phyloP scores from a whole-genome alignment of 2,113 vertebrate species.

The Lutjanus erythropterus region DNA sequence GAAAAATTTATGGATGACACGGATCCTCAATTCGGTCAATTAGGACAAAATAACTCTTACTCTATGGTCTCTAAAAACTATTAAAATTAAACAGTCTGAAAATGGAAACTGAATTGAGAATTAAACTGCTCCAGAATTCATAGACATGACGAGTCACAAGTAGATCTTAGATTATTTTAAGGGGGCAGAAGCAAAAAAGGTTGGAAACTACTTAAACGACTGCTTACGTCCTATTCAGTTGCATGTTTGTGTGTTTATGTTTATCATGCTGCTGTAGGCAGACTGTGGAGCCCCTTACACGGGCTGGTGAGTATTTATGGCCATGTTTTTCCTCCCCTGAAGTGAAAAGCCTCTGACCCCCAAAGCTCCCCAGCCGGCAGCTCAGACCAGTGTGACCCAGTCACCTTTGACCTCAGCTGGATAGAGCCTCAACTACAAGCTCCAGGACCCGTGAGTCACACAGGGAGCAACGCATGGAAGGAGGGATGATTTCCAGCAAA shows the following conservation, averaged over 20 bases:
- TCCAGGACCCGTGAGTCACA: conserved; percentile 48
- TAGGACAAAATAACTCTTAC: too few relatives aligned
- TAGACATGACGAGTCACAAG: background rate
- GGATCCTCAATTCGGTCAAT: too few relatives aligned
- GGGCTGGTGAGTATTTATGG: conserved; percentile 11
- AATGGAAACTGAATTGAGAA: background rate
- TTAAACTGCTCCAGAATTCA: background rate
- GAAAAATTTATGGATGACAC: too few relatives aligned
- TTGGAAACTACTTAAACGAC: background rate
- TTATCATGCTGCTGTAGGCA: conserved; percentile 3
- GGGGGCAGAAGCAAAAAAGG: background rate
- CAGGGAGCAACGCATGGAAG: conserved; percentile 9
- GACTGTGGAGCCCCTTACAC: conserved; percentile 7
- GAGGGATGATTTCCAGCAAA: conserved; percentile 52
- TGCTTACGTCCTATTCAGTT: background rate
- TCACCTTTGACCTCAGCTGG: conserved; percentile 67
- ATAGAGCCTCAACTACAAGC: conserved; percentile 37
- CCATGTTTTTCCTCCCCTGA: conserved; percentile 19
- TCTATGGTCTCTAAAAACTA: background rate
- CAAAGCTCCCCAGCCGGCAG: conserved; percentile 10
- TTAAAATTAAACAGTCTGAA: background rate
- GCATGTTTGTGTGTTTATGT: conserved; percentile 4
- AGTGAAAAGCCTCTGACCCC: conserved; percentile 19
- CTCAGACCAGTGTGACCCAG: conserved; percentile 65
- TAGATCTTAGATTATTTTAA: background rate